Percentiles rank a stretch among this genome's conserved stretches.
Evolutionary conservation across 2,888 invertebrate genomes (phyloP).

Genomic region (Pemphredon lugubris): DNA sequence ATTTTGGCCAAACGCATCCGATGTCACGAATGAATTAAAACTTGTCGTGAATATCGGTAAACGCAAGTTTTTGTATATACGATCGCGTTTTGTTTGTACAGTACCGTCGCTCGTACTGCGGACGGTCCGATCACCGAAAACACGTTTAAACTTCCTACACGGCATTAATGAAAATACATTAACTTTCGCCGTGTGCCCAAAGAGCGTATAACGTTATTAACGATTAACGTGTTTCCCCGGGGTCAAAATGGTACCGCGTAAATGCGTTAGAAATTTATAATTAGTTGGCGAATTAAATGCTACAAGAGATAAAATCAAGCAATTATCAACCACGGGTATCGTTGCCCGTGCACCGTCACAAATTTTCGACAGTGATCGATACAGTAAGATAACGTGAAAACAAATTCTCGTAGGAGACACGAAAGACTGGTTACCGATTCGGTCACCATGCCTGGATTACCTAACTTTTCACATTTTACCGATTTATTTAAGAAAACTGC

Average conservation of each 20-base stretch:
- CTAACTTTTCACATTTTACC: too few species aligned
- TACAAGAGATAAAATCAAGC: too few species aligned
- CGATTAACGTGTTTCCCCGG: not conserved
- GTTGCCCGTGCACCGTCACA: too few species aligned
- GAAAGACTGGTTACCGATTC: too few species aligned
- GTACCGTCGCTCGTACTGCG: not conserved
- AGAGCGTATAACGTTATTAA: not conserved
- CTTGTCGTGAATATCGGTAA: constrained; percentile 1
- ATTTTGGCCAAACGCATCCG: not conserved
- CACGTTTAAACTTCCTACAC: not conserved
- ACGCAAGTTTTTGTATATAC: constrained; percentile 16
- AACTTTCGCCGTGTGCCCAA: not conserved
- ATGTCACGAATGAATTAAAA: not conserved
- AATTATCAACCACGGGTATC: too few species aligned
- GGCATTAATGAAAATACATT: constrained; percentile 11
- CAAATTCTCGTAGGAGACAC: too few species aligned
- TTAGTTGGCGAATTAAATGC: too few species aligned
- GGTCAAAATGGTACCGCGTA: constrained; percentile 1
- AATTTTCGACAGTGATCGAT: too few species aligned
- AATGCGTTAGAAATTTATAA: too few species aligned
- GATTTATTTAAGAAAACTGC: too few species aligned
- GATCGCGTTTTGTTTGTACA: constrained; percentile 12
- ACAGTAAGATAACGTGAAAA: too few species aligned
- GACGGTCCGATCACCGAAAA: not conserved
- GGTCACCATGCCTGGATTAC: too few species aligned